Base-by-base conservation (phyloP, 2,113 vertebrate species). In the Nibea albiflora region DNA sequence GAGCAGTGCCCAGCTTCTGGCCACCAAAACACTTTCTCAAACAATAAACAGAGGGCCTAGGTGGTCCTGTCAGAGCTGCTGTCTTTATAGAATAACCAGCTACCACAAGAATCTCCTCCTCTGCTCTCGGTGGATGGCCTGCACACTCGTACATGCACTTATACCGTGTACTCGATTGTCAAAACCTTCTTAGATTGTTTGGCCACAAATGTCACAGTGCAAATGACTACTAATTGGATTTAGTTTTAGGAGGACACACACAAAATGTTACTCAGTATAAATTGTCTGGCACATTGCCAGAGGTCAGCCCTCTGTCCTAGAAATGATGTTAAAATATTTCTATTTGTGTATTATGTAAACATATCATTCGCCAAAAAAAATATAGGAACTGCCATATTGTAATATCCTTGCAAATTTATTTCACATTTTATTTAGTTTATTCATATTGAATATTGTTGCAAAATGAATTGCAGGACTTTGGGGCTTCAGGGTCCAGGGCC, bases 11-110 rank as follows among this genome's bases (percentile, higher is more conserved):
- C 90, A 78, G 89, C 85, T 92, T 87, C 83, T 91, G 91, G 91
- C 92, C 94, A 92, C 93, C 86, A 94, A 90, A 93, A 89, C 92
- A 93, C 93, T 87, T 92, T 91, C 90, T 93, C 91, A 92, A 96
- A 95, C 95, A 95, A 97, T 96, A 98, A 98, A 97, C 96, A 96
- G 31, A 93, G 90, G 92, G 88, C 82, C 90, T 76, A 91, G 96
- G 96, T 97, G 96, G 96, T 97, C 96, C 94, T 94, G 94, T 96
- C 95, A 96, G 88, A 88, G 90, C 82, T 73, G 61, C 73, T 85
- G 90, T 93, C 95, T 94, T 94, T 90, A 89, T 95, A 91, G 93
- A 95, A 92, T 93, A 94, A 93, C 90, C 87, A 89, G 94, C 94
- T 91, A 95, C 95, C 92, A 92, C 92, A 85, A 78, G 71, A 92